Percentiles rank a stretch among this genome's conserved stretches.
These are phyloP conservation scores for Agonopterix subpropinquella DNA, from an alignment of 2,888 invertebrate genomes.

Conservation along the genomic window DNA sequence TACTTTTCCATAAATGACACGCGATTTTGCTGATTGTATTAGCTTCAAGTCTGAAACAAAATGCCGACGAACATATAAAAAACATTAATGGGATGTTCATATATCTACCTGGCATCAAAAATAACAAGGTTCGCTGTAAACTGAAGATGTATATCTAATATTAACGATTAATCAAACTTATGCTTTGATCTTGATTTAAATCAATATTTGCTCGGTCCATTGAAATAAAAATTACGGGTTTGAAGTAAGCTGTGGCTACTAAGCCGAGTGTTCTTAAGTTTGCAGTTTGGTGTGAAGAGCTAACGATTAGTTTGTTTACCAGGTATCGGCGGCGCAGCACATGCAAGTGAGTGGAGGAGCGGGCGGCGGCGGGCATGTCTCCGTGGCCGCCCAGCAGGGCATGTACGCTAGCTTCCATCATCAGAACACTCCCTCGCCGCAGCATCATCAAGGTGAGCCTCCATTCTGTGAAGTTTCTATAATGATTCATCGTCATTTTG, in stretches of 20 bases:
- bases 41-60: not conserved
- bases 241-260: too few species aligned
- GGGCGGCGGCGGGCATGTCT: conserved; percentile 81
- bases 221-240: too few species aligned
- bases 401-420: conserved; percentile 79
- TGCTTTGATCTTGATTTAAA: too few species aligned
- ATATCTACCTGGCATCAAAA: too few species aligned
- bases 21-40: not conserved
- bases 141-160: too few species aligned
- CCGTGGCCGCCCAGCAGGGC: conserved; percentile 90
- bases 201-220: too few species aligned
- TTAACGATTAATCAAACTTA: too few species aligned
- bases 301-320: conserved; percentile 9
- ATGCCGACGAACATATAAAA: not conserved
- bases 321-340: conserved; percentile 93
- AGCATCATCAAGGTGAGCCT: conserved; percentile 63
- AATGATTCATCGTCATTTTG: too few species aligned
- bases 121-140: too few species aligned
- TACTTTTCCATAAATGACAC: conserved; percentile 3
- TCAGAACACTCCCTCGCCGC: conserved; percentile 60
- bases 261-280: too few species aligned
- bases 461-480: too few species aligned
- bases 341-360: conserved; percentile 85
- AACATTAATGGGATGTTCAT: not conserved
- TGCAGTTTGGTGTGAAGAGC: too few species aligned